Evolutionary conservation across 2,888 invertebrate species (phyloP).

Genomic region (Volucella zonaria): DNA sequence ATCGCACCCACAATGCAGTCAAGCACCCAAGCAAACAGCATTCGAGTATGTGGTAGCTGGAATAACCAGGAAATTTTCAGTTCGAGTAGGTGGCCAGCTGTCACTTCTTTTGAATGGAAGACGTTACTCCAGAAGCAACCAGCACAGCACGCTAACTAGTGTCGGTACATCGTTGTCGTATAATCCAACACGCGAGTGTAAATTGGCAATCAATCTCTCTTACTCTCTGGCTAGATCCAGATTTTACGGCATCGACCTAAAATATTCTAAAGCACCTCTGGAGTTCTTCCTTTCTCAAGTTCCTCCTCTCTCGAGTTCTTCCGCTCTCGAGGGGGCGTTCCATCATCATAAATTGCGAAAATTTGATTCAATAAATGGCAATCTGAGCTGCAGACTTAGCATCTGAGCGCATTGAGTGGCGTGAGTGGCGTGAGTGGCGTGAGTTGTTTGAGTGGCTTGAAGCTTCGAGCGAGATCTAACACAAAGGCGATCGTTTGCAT

Average conservation of each 20-base stretch:
- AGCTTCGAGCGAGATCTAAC: slow-evolving; percentile 39
- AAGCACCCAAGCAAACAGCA: not conserved
- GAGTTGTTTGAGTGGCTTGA: not conserved
- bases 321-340: slow-evolving; percentile 36
- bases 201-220: slow-evolving; percentile 68
- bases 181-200: slow-evolving; percentile 60
- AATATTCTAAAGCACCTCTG: not conserved
- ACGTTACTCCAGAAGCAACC: slow-evolving; percentile 36
- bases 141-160: slow-evolving; percentile 42
- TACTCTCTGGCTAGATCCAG: slow-evolving; percentile 40
- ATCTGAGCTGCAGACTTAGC: not conserved
- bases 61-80: slow-evolving; percentile 57
- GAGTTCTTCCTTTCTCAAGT: too few relatives aligned
- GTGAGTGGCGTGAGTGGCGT: too few relatives aligned
- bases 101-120: slow-evolving; percentile 33
- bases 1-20: slow-evolving; percentile 16
- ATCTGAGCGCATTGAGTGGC: too few relatives aligned
- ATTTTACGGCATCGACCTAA: slow-evolving; percentile 37
- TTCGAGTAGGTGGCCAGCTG: slow-evolving; percentile 56
- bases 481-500: slow-evolving; percentile 56
- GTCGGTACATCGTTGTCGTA: slow-evolving; percentile 13
- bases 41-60: not conserved
- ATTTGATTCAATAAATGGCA: slow-evolving; percentile 61
- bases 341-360: slow-evolving; percentile 67
- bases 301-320: not conserved